phyloP scores from a whole-genome alignment of 2,888 invertebrate genomes.

The Agrotis puta region DNA sequence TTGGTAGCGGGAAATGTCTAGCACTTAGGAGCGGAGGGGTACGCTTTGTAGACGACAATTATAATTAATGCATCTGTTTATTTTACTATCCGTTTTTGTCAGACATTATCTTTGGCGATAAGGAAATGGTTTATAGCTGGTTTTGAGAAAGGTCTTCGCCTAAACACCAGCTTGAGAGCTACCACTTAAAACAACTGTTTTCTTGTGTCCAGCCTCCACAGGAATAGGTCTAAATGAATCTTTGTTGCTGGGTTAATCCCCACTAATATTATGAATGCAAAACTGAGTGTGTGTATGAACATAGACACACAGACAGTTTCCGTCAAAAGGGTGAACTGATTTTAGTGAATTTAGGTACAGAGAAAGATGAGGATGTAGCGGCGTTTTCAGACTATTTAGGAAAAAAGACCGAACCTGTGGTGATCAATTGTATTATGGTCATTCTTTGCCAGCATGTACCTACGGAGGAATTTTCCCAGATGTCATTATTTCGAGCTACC shows the following conservation, averaged over 20 bases:
- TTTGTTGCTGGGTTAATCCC: no score
- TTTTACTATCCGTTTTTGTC: not conserved
- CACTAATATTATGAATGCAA: no score
- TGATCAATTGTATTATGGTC: not conserved
- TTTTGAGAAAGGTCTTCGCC: not conserved
- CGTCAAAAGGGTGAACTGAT: no score
- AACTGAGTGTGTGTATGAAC: no score
- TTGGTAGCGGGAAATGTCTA: constrained; percentile 44
- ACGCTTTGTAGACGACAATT: constrained; percentile 23
- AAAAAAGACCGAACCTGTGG: not conserved
- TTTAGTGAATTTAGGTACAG: no score
- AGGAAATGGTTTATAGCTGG: constrained; percentile 9
- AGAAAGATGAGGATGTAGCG: no score
- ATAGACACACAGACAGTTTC: no score
- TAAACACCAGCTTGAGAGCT: no score
- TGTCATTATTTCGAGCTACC: not conserved
- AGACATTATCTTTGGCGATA: constrained; percentile 13
- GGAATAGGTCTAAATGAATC: no score
- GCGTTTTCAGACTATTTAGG: no score
- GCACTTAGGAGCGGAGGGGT: not conserved
- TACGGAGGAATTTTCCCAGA: not conserved
- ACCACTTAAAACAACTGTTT: no score
- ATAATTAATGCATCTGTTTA: constrained; percentile 30
- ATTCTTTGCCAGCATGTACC: not conserved
- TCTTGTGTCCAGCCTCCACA: no score